These are phyloP conservation scores for Tenebrosternarchus preto DNA, from an alignment of 2,113 vertebrate species.

Conservation along the genomic window DNA sequence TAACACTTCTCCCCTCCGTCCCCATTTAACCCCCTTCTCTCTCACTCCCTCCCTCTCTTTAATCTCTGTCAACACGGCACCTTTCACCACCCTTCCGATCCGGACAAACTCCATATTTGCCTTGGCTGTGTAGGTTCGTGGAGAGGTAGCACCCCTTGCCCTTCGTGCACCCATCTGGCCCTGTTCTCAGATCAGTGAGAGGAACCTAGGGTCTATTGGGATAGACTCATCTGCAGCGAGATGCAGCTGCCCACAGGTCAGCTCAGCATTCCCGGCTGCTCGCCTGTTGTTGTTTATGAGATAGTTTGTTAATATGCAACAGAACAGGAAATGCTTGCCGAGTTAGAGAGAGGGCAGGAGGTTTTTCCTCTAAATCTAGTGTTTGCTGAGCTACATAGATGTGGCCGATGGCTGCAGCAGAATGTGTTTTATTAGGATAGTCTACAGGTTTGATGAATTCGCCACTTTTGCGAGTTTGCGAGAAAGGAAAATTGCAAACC, in stretches of 20 bases:
- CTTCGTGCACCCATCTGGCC: neutral
- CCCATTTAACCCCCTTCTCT: slow-evolving; percentile 20
- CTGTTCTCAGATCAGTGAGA: slow-evolving; percentile 11
- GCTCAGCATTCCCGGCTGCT: slow-evolving; percentile 24
- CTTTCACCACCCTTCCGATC: slow-evolving; percentile 41
- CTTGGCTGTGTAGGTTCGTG: slow-evolving; percentile 31
- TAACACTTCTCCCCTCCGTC: neutral
- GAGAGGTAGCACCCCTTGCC: neutral
- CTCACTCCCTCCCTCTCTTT: too few relatives aligned
- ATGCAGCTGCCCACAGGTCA: slow-evolving; percentile 10
- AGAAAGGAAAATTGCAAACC: neutral
- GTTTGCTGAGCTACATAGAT: neutral
- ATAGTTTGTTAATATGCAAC: slow-evolving; percentile 55
- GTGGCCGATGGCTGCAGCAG: slow-evolving; percentile 13
- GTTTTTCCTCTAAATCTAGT: neutral
- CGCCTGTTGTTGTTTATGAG: slow-evolving; percentile 54
- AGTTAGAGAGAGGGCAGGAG: slow-evolving; percentile 44
- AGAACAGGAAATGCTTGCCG: slow-evolving; percentile 62
- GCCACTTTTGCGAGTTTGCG: neutral
- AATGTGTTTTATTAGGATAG: slow-evolving; percentile 12
- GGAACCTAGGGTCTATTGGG: neutral
- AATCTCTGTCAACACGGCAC: slow-evolving; percentile 57
- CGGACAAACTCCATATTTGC: slow-evolving; percentile 25
- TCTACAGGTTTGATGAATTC: slow-evolving; percentile 1
- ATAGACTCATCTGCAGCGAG: neutral